Percentiles rank a stretch among this genome's conserved stretches.
Evolutionary conservation across 2,797 vertebrate genomes (phyloP).

Genomic region (Avahi laniger): DNA sequence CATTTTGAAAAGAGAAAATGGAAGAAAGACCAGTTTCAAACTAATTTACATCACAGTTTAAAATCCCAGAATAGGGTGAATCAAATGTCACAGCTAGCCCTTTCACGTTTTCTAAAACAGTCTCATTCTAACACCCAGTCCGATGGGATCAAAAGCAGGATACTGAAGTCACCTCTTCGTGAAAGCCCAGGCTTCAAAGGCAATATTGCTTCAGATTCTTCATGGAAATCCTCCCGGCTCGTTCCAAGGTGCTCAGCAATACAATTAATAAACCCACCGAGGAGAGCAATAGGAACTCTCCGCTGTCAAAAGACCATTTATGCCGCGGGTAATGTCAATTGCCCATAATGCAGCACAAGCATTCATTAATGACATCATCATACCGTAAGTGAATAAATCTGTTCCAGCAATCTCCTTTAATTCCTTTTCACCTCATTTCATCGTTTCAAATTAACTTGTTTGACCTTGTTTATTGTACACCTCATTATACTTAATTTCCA

Average conservation of each 20-base stretch:
- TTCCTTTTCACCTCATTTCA: constrained; percentile 71
- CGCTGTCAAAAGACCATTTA: background rate
- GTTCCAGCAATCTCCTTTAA: constrained; percentile 66
- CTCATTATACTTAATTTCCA: constrained; percentile 75
- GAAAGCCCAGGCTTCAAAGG: constrained; percentile 35
- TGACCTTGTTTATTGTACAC: constrained; percentile 74
- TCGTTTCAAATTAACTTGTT: constrained; percentile 69
- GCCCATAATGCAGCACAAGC: constrained; percentile 12
- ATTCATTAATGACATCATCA: constrained; percentile 46
- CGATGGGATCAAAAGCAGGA: constrained; percentile 3
- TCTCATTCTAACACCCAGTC: constrained; percentile 45
- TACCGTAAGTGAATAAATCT: constrained; percentile 11
- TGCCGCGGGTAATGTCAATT: background rate
- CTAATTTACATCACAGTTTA: constrained; percentile 89
- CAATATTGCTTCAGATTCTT: background rate
- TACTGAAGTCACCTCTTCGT: constrained; percentile 27
- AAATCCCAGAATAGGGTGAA: constrained; percentile 85
- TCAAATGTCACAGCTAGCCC: constrained; percentile 85
- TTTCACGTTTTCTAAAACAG: constrained; percentile 78
- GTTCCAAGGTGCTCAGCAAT: background rate
- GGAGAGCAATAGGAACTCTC: background rate
- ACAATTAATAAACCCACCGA: background rate
- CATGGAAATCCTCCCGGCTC: constrained; percentile 25
- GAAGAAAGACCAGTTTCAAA: constrained; percentile 87
- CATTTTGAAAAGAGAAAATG: constrained; percentile 90